Percentiles rank a stretch among this genome's conserved stretches.
phyloP scores from a whole-genome alignment of 2,113 vertebrate genomes.

The Cygnus buccinator region DNA sequence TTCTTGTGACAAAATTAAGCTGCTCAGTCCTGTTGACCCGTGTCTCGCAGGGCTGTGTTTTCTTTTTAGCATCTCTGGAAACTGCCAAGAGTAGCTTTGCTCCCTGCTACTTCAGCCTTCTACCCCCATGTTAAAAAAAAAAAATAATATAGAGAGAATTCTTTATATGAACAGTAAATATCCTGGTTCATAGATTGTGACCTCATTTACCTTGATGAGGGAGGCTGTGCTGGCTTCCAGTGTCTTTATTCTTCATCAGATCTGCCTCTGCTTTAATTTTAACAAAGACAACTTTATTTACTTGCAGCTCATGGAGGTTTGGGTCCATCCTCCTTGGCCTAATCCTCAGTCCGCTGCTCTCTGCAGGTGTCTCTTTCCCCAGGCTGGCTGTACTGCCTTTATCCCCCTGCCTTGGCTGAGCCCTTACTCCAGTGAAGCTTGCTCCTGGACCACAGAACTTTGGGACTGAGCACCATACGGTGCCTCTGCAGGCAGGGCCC shows the following conservation, averaged over 20 bases:
- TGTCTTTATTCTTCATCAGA: background rate
- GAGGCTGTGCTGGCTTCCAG: background rate
- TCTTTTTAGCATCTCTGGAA: constrained; percentile 1
- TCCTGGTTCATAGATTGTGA: background rate
- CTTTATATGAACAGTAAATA: background rate
- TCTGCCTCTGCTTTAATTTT: background rate
- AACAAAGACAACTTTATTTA: background rate
- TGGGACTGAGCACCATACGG: background rate
- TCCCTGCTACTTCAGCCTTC: background rate
- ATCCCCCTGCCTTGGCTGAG: background rate
- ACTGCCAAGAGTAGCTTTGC: background rate
- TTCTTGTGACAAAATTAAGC: background rate
- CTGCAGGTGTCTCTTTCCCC: background rate
- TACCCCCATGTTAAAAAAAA: background rate
- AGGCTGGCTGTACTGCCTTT: background rate
- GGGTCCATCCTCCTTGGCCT: background rate
- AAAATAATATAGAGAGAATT: background rate
- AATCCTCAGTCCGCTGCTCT: accelerated
- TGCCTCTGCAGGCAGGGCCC: background rate
- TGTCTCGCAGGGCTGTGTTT: background rate
- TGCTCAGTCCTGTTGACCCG: background rate
- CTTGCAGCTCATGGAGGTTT: background rate
- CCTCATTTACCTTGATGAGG: background rate
- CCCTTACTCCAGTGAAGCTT: background rate
- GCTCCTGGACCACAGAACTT: background rate